phyloP scores from a whole-genome alignment of 1,140 invertebrate genomes.

The Manduca sexta region DNA sequence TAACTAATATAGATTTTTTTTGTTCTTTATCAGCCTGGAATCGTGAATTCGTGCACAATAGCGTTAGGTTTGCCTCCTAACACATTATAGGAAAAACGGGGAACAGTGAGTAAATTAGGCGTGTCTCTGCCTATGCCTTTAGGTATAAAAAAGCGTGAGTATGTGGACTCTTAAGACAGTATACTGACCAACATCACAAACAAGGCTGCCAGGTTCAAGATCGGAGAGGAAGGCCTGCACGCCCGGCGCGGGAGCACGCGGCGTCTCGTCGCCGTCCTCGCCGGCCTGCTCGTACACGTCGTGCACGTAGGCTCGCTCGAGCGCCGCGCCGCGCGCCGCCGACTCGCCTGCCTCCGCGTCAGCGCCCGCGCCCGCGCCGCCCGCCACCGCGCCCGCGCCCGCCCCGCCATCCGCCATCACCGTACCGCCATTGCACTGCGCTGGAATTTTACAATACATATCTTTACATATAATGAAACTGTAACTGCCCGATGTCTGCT shows the following conservation, averaged over 20 bases:
- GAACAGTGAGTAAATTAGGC: too few relatives aligned
- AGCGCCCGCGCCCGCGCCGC: conserved; percentile 33
- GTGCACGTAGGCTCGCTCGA: conserved; percentile 95
- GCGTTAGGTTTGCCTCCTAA: too few relatives aligned
- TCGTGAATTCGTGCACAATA: too few relatives aligned
- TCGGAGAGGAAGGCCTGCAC: conserved; percentile 90
- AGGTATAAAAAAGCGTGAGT: too few relatives aligned
- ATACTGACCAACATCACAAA: conserved; percentile 92
- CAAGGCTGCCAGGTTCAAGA: conserved; percentile 90
- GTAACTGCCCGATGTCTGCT: too few relatives aligned
- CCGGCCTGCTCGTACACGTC: conserved; percentile 90
- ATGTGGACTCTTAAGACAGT: too few relatives aligned
- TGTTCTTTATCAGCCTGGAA: too few relatives aligned
- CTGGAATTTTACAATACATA: conserved; percentile 29
- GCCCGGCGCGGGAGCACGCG: conserved; percentile 85
- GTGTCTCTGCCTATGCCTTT: too few relatives aligned
- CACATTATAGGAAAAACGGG: too few relatives aligned
- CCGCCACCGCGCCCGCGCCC: conserved; percentile 26
- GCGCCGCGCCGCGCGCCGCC: conserved; percentile 78
- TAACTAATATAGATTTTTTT: too few relatives aligned
- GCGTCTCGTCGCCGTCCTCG: conserved; percentile 79
- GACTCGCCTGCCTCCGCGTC: conserved; percentile 34
- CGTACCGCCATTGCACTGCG: conserved; percentile 51
- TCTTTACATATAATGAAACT: not conserved
- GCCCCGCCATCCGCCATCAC: conserved; percentile 58